Base-by-base conservation (phyloP, 2,888 invertebrate genomes). In the Stenotaenia linearis region DNA sequence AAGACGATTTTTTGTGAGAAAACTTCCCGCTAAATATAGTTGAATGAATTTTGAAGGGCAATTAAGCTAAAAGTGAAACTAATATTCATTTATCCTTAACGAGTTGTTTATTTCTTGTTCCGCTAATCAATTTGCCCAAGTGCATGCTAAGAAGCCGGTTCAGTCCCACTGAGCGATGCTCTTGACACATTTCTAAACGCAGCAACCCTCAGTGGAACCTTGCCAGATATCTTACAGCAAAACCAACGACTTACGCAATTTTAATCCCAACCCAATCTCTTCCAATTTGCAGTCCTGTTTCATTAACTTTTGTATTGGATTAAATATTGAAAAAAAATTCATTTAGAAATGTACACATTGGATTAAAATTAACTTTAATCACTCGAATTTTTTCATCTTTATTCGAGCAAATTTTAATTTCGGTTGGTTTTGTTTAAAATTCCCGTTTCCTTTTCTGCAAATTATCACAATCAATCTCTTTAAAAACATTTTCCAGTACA, bases 101-200 rank as follows among this genome's bases (percentile, higher is more conserved):
- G 56, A 56, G 56, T 56, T 56, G 56, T 56, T 56, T 56, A 56
- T 56, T 56, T 56, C 56, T 12, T 56, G 56, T 56, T 56, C 56
- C 23, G 56, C 56, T 23, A 56, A 56, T 56, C 56, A 56, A 56
- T 56, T 56, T 56, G 23, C n/a, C 21, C 56, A 56, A 56, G 56
- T 56, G 56, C 56, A 56, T 56, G 56, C 56, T 56, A 56, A 56
- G 56, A 56, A 56, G 56, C 40, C 56, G 56, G 23, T 10, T 56
- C 23, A 56, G 56, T 56, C 56, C 56, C 56, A 56, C 56, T 23
- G 56, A 56, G 56, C 56, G 23, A 56, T 56, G 56, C 15, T 56
- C 56, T 56, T 56, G 56, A 56, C 56, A 56, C 23, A 56, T 56
- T 56, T 56, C 56, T 56, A 10, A 56, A 56, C 40, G 40, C 40